A percentile compares a stretch with the other conserved stretches of the same genome.
Conservation (phyloP, 2,113 vertebrate species). For the Aplodontia rufa region DNA sequence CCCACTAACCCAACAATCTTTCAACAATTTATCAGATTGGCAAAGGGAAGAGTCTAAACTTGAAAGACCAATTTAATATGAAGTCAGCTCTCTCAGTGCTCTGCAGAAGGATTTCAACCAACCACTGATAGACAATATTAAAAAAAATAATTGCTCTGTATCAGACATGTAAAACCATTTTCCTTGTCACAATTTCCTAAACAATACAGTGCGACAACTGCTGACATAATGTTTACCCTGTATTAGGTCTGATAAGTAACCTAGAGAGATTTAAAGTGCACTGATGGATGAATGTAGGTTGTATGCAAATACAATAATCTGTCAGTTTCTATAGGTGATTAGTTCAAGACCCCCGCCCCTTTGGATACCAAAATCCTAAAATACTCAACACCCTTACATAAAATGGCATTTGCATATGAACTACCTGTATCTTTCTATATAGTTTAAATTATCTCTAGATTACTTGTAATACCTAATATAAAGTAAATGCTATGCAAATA, state of each 20-base stretch:
- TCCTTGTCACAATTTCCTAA: neutral
- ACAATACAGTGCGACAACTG: neutral
- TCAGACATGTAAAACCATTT: neutral
- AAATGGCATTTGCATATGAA: neutral
- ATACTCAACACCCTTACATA: neutral
- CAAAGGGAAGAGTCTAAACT: neutral
- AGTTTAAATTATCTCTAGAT: neutral
- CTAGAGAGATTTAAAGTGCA: neutral
- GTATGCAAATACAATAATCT: neutral
- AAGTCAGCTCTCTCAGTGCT: neutral
- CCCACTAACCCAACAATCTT: neutral
- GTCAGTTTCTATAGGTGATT: neutral
- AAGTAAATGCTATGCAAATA: neutral
- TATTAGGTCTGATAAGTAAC: neutral
- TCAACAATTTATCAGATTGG: neutral
- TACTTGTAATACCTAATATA: neutral
- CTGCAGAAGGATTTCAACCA: neutral
- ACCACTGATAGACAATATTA: neutral
- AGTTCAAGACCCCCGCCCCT: neutral
- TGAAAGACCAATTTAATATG: neutral
- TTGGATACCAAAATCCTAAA: neutral
- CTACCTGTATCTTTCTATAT: neutral
- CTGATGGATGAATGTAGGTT: neutral
- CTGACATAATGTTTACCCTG: neutral
- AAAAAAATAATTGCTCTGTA: neutral